Evolutionary conservation across 2,888 invertebrate genomes (phyloP), one percentile per base, ranked within the genome.

Genomic region (Priocnemis perturbator): DNA sequence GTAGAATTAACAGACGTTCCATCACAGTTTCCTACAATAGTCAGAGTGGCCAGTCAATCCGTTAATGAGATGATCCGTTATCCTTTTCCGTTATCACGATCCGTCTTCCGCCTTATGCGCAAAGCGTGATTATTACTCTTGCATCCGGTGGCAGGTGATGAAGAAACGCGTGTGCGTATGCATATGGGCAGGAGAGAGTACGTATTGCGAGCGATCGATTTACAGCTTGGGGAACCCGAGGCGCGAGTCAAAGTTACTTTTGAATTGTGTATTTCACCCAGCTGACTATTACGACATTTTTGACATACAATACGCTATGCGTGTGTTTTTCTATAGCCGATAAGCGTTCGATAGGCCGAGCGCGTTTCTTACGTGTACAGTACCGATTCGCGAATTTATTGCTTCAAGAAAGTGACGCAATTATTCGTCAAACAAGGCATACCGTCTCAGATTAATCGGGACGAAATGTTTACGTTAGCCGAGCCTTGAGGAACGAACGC

Each of bases 201-300:
- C 11, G 37, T 11, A 11, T 37, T 37, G 11, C 37, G 11, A 37
- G 37, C 5, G 50, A 62, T 52, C 44, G 57, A 64, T 47, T 55
- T 57, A 48, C 56, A 3, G 20, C 48, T 17, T 11, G 20, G 37
- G 26, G n/a, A 44, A 58, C 20, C 19, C 52, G 44, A 58, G 11
- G 4, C 37, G 37, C 37, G 17, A 50, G 50, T 19, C 47, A 11
- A 7, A 30, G 20, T n/a, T 9, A 64, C 52, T 64, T 64, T 64
- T 58, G 21, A 64, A 58, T 64, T 30, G 58, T 48, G 20, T 44
- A 64, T 57, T 63, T 55, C 62, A 55, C 21, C 55, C 9, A 26
- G 26, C 3, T 7, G 26, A 26, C n/a, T 7, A 57, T 64, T 64
- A 52, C 64, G 50, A 58, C 64, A 64, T 2, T 3, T 15, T 26